Percentiles rank a stretch among this genome's conserved stretches.
These are phyloP conservation scores for Gortyna flavago DNA, from an alignment of 2,888 invertebrate genomes.

Conservation along the genomic window DNA sequence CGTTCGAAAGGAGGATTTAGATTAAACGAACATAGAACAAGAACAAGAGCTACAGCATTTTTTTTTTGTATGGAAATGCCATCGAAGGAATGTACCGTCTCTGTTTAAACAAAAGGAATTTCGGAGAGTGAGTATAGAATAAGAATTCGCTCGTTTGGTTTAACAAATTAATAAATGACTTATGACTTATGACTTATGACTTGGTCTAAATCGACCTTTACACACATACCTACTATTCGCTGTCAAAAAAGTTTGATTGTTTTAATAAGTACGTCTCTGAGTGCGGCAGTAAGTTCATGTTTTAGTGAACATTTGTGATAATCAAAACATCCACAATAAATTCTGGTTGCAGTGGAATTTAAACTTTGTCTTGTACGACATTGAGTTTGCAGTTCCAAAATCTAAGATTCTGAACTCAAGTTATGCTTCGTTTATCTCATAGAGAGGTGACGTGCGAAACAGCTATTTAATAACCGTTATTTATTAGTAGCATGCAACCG, in stretches of 20 bases:
- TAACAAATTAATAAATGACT: too few species aligned
- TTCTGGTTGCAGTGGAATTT: neutral
- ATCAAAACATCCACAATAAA: neutral
- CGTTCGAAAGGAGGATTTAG: neutral
- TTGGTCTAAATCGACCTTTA: neutral
- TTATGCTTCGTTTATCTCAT: slow-evolving; percentile 40
- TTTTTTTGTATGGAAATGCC: neutral
- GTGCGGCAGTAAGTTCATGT: neutral
- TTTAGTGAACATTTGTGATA: neutral
- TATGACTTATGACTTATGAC: too few species aligned
- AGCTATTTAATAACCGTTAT: slow-evolving; percentile 67
- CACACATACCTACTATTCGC: neutral
- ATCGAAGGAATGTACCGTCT: neutral
- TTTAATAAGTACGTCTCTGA: neutral
- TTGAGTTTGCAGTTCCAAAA: neutral
- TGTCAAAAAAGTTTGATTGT: neutral
- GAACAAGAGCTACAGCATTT: too few species aligned
- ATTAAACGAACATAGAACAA: neutral
- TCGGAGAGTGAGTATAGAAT: neutral
- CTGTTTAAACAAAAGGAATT: neutral
- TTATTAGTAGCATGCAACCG: slow-evolving; percentile 54
- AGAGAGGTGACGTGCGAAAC: slow-evolving; percentile 52
- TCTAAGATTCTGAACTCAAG: slow-evolving; percentile 4
- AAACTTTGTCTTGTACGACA: neutral
- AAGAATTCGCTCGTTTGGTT: neutral